Evolutionary conservation across 2,888 invertebrate species (phyloP).

Genomic region (Keiferia lycopersicella): DNA sequence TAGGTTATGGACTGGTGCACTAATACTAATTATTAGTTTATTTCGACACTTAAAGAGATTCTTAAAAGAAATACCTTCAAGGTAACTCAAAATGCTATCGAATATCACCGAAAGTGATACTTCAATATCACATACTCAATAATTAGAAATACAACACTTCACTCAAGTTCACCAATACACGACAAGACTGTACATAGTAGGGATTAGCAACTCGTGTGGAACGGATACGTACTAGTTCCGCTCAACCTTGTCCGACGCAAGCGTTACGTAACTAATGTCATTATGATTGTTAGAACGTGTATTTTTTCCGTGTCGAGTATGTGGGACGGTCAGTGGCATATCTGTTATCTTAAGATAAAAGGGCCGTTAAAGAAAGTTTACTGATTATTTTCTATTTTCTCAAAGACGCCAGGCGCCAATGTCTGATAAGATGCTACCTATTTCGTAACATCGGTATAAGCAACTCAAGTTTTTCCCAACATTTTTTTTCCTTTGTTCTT

Average conservation of each 20-base stretch:
- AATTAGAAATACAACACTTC: neutral
- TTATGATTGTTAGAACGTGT: constrained; percentile 18
- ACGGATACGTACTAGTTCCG: constrained; percentile 28
- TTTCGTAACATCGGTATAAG: too few species aligned
- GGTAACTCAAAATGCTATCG: too few species aligned
- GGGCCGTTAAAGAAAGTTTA: neutral
- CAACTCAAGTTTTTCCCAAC: too few species aligned
- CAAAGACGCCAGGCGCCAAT: neutral
- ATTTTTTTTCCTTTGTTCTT: too few species aligned
- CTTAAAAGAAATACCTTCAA: too few species aligned
- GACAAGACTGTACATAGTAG: neutral
- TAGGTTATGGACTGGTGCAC: too few species aligned
- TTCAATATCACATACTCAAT: neutral
- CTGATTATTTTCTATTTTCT: neutral
- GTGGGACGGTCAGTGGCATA: constrained; percentile 10
- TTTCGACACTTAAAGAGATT: too few species aligned
- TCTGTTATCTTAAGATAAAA: neutral
- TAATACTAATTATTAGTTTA: too few species aligned
- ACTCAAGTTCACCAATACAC: neutral
- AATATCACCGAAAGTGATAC: neutral
- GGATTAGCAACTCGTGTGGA: neutral
- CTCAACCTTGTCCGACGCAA: constrained; percentile 33
- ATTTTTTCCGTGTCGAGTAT: constrained; percentile 4
- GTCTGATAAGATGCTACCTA: neutral
- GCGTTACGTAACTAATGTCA: constrained; percentile 14